These are phyloP conservation scores for Mimas tiliae DNA, from an alignment of 2,888 invertebrate genomes.

Conservation along the genomic window DNA sequence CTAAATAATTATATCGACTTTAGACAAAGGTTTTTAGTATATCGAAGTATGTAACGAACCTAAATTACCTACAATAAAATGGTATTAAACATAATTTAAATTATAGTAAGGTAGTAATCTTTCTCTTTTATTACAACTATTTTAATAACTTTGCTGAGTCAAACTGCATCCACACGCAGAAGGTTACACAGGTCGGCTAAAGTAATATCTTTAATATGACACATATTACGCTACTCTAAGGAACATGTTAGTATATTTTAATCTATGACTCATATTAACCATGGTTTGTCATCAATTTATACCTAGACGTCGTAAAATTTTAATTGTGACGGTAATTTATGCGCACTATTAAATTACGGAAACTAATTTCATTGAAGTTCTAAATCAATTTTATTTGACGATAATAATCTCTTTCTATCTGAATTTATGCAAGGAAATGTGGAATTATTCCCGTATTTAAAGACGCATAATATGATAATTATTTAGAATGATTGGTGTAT, in stretches of 20 bases:
- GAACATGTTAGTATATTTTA: slow-evolving; percentile 3
- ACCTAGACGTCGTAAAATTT: neutral
- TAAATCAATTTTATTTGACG: neutral
- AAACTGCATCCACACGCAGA: neutral
- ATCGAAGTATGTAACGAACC: too few relatives aligned
- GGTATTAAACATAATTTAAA: too few relatives aligned
- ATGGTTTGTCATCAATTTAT: slow-evolving; percentile 1
- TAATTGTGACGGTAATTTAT: slow-evolving; percentile 10
- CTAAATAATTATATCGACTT: too few relatives aligned
- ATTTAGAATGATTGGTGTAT: neutral
- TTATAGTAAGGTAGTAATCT: too few relatives aligned
- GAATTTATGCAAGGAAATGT: neutral
- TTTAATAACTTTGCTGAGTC: neutral
- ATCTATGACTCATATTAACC: slow-evolving; percentile 18
- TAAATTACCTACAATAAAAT: too few relatives aligned
- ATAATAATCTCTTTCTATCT: neutral
- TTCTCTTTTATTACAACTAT: neutral
- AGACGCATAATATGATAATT: neutral
- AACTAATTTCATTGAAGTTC: neutral
- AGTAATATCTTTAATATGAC: slow-evolving; percentile 6
- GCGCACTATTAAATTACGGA: neutral
- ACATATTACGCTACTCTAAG: neutral
- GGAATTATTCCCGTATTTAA: neutral
- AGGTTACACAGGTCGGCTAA: slow-evolving; percentile 2
- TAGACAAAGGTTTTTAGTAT: too few relatives aligned